Percentiles rank a stretch among this genome's conserved stretches.
Evolutionary conservation across 2,888 invertebrate genomes (phyloP).

Genomic region (Leptopterna dolabrata): DNA sequence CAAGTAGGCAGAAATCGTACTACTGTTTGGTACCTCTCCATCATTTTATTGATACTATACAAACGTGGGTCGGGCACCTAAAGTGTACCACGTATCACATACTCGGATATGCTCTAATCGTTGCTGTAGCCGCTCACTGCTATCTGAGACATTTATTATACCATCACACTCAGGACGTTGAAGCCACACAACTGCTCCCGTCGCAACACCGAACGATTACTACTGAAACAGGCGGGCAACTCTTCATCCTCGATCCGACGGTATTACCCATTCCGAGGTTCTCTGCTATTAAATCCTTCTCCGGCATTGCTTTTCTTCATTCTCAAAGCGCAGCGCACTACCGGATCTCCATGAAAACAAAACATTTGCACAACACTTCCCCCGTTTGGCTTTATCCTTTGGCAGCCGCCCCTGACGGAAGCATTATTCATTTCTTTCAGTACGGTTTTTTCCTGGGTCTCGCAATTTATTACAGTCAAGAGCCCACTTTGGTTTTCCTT

Average conservation of each 20-base stretch:
- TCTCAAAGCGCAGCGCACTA: slow-evolving; percentile 15
- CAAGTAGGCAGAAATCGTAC: too few species aligned
- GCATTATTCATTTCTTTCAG: slow-evolving; percentile 50
- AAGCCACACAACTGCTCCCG: too few species aligned
- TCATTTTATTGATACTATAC: too few species aligned
- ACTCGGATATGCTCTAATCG: too few species aligned
- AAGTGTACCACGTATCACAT: too few species aligned
- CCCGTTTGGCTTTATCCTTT: slow-evolving; percentile 41
- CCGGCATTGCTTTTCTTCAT: background rate
- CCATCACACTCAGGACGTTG: too few species aligned
- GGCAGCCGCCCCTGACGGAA: slow-evolving; percentile 43
- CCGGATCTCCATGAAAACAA: slow-evolving; percentile 47
- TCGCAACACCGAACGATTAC: background rate
- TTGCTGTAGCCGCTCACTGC: background rate
- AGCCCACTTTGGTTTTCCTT: slow-evolving; percentile 46
- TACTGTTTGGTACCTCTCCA: too few species aligned
- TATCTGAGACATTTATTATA: too few species aligned
- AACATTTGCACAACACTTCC: slow-evolving; percentile 22
- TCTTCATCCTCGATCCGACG: slow-evolving; percentile 7
- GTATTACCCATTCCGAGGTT: background rate
- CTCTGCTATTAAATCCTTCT: background rate
- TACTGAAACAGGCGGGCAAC: background rate
- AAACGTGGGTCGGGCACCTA: background rate
- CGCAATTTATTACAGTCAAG: slow-evolving; percentile 46
- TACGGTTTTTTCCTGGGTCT: slow-evolving; percentile 8